phyloP scores from a whole-genome alignment of 2,797 vertebrate genomes.

The Sorex maritimensis region DNA sequence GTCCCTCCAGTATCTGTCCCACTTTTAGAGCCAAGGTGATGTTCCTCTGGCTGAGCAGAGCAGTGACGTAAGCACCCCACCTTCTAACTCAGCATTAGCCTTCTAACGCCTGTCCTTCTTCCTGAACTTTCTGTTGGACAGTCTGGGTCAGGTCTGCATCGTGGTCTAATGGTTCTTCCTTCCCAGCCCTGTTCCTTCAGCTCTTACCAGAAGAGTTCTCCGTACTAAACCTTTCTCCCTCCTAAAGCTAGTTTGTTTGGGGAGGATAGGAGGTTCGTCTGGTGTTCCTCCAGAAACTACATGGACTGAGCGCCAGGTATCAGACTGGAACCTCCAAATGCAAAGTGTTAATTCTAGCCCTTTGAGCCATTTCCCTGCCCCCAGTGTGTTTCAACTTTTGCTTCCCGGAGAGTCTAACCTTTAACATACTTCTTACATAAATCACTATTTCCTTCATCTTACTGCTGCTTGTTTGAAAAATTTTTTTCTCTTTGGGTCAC shows the following conservation, averaged over 20 bases:
- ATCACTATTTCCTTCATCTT: constrained; percentile 16
- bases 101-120: too few relatives aligned
- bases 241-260: not conserved
- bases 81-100: not conserved
- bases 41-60: not conserved
- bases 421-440: not conserved
- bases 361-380: too few relatives aligned
- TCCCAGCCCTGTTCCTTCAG: not conserved
- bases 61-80: not conserved
- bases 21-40: not conserved
- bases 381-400: not conserved
- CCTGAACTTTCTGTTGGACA: too few relatives aligned
- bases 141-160: too few relatives aligned
- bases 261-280: too few relatives aligned
- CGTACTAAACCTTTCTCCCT: not conserved
- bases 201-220: not conserved
- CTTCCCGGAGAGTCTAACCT: constrained; percentile 2
- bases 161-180: not conserved
- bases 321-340: too few relatives aligned
- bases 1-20: not conserved
- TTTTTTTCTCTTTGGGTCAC: too few relatives aligned
- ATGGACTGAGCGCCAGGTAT: too few relatives aligned
- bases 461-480: too few relatives aligned
- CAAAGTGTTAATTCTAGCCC: too few relatives aligned
- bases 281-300: too few relatives aligned